Evolutionary conservation across 2,797 vertebrate species (phyloP), one percentile per base, ranked within the genome.

Genomic region (Prunella strophiata): DNA sequence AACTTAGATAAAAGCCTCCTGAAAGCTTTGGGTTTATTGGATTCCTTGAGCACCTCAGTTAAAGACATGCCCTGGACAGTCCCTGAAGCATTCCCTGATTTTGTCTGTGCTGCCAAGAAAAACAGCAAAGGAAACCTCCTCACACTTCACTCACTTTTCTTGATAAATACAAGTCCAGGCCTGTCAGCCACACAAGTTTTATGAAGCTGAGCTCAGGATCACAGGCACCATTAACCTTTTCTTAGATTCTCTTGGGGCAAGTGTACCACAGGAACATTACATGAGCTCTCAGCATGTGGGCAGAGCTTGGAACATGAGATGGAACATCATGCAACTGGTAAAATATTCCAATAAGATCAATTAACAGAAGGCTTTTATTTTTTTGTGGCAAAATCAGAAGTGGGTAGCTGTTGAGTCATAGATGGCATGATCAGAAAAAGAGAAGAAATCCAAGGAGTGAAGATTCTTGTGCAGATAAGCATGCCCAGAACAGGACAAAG

Each of bases 401-500:
- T 45, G 71, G 32, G 52, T 59, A 92, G 73, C 32, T 74, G 77
- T 77, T 91, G 77, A 81, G 67, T 87, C 92, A 94, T 48, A 87
- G 65, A 65, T 47, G 34, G 71, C 61, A 85, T 70, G 48, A 91
- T 61, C 29, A 54, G 34, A 77, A 55, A 67, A 79, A 73, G 50
- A 88, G 32, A 59, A 18, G 61, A 76, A 70, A 84, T 58, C 29
- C 40, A 38, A 72, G 20, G 38, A 71, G 4, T 15, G 43, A 77
- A 80, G 73, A 61, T 47, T 77, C 74, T 86, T 68, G 38, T 13
- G n/a, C 63, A 86, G 66, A 59, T 12, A 68, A 70, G 40, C 54
- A n/a, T 7, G 45, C 5, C 38, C 15, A 45, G 63, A 89, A 75
- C 23, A 80, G 58, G 27, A 78, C 20, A 75, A 88, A 84, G 15